Conservation (phyloP, 1,140 invertebrate species). For the Tetramorium simillimum region DNA sequence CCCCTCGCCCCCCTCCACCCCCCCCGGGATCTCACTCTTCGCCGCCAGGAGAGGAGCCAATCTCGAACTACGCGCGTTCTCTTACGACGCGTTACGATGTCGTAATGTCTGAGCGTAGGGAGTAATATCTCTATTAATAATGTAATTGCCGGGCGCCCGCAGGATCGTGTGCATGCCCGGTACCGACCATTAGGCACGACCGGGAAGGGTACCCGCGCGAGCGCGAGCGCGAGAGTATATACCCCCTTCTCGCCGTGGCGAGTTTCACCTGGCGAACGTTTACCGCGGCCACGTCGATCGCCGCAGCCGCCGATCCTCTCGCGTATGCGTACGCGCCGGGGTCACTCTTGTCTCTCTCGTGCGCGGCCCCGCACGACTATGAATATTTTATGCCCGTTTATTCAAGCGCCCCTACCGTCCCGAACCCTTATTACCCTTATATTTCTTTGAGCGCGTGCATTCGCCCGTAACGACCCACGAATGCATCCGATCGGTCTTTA, state of each 20-base stretch:
- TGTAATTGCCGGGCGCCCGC: constrained; percentile 76
- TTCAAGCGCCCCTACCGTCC: constrained; percentile 38
- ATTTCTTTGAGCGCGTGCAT: neutral
- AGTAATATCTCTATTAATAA: constrained; percentile 82
- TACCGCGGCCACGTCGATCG: constrained; percentile 54
- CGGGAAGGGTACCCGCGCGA: constrained; percentile 33
- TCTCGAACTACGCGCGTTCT: constrained; percentile 67
- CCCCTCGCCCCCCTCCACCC: neutral
- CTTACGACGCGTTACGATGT: constrained; percentile 70
- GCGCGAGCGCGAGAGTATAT: neutral
- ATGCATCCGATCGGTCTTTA: neutral
- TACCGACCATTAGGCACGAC: constrained; percentile 72
- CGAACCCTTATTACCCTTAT: constrained; percentile 23
- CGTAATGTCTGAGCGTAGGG: constrained; percentile 73
- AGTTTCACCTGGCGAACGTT: constrained; percentile 58
- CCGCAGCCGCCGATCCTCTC: constrained; percentile 13
- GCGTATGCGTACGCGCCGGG: constrained; percentile 9
- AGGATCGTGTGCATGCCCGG: constrained; percentile 75
- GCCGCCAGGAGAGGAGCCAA: constrained; percentile 26
- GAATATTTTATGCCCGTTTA: constrained; percentile 54
- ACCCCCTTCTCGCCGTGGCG: constrained; percentile 24
- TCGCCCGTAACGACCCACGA: neutral
- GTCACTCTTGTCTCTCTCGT: constrained; percentile 41
- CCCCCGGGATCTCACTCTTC: neutral
- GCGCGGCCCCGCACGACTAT: constrained; percentile 30